Evolutionary conservation across 1,140 invertebrate genomes (phyloP).

Genomic region (Trissolcus basalis): DNA sequence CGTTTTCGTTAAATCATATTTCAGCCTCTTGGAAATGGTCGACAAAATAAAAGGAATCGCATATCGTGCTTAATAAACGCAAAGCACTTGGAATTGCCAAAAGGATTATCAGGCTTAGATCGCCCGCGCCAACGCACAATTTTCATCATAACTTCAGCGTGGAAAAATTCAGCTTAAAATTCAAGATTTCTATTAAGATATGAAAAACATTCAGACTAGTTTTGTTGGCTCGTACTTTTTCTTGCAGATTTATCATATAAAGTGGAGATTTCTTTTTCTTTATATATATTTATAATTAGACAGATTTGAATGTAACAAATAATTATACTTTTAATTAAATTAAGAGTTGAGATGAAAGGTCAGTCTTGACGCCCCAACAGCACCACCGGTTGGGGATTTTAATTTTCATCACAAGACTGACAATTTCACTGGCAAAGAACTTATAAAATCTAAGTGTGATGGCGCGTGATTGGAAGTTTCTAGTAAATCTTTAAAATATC

Average conservation of each 20-base stretch:
- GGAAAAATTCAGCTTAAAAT: conserved; percentile 16
- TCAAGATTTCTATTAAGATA: neutral
- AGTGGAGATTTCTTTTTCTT: too few species aligned
- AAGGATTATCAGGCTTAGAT: conserved; percentile 37
- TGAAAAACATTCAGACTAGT: conserved; percentile 13
- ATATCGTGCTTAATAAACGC: conserved; percentile 23
- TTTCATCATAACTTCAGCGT: conserved; percentile 1
- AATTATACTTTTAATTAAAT: too few species aligned
- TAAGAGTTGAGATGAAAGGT: too few species aligned
- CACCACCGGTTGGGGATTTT: too few species aligned
- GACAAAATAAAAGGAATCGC: conserved; percentile 1
- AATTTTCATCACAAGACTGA: neutral
- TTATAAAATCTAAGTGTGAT: conserved; percentile 59
- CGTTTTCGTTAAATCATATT: neutral
- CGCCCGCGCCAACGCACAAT: too few species aligned
- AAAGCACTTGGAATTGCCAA: conserved; percentile 50
- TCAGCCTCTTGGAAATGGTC: too few species aligned
- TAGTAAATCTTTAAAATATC: conserved; percentile 71
- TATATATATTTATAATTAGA: too few species aligned
- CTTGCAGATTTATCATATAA: too few species aligned
- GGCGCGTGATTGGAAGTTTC: conserved; percentile 63
- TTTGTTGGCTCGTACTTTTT: too few species aligned
- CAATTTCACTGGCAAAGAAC: conserved; percentile 7
- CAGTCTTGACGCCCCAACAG: too few species aligned
- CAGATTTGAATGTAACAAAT: too few species aligned